Base-by-base conservation (phyloP, 2,888 invertebrate species). In the Torymus texanus region DNA sequence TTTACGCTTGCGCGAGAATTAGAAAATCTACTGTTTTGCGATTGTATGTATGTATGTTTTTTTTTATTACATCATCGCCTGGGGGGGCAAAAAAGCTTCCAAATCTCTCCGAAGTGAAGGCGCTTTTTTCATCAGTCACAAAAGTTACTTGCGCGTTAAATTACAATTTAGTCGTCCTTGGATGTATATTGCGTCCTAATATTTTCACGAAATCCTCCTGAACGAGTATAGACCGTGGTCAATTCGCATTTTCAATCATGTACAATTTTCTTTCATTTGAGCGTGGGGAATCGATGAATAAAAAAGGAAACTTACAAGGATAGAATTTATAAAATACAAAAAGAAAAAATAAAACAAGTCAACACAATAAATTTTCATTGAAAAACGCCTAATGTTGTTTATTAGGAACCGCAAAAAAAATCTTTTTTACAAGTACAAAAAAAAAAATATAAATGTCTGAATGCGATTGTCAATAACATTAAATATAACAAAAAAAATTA, bases 141-240 rank as follows among this genome's bases (percentile, higher is more conserved):
- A 78, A 55, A 75, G 55, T 78, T 61, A 24, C 63, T 67, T 75
- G 78, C 75, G 67, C 80, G 78, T 78, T 71, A 61, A 77, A 70
- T 24, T 74, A 74, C 59, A 73, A 70, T 53, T 68, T 41, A 24
- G 53, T 65, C 24, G 63, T 73, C 63, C 51, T 55, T 71, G 59
- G 51, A 70, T 70, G 53, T 71, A 65, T 53, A 14, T 65, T 66
- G 65, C 51, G 58, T 51, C 21, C 56, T 16, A 73, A 72, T 24
- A 14, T 59, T 59, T 72, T 66, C 41, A 14, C 50, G 61, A 72
- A 72, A 65, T 10, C 65, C 50, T 65, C 41, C 11, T 67, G 13
- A 51, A 66, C 21, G n/a, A 41, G 41, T 41, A 41, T 41, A 41
- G 24, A 55, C 21, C 41, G 18, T 41, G 21, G 55, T 56, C 2